Conservation (phyloP, 2,888 invertebrate species). For the Acronicta leporina region DNA sequence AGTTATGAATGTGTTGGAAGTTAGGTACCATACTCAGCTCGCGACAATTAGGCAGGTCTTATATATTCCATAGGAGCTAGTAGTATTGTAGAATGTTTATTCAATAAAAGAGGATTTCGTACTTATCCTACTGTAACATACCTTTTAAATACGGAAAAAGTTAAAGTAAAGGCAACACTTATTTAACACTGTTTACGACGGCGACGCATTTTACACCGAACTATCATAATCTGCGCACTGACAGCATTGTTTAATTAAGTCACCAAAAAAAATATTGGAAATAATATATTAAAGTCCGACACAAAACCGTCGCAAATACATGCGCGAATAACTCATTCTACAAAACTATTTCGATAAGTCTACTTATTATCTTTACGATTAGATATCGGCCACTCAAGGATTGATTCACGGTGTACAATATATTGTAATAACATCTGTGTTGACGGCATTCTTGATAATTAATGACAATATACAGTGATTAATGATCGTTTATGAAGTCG, state of each 20-base stretch:
- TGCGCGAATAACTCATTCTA: constrained; percentile 70
- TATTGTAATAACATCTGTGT: constrained; percentile 29
- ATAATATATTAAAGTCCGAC: constrained; percentile 10
- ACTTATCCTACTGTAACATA: constrained; percentile 26
- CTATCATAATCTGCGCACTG: constrained; percentile 19
- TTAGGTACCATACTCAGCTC: no score
- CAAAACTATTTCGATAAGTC: constrained; percentile 80
- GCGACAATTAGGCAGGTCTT: no score
- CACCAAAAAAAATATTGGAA: neutral
- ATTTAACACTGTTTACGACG: constrained; percentile 83
- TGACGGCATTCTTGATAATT: constrained; percentile 36
- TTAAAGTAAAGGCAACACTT: constrained; percentile 76
- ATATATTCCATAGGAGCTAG: no score
- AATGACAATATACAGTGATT: constrained; percentile 45
- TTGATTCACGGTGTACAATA: constrained; percentile 64
- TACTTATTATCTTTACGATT: constrained; percentile 81
- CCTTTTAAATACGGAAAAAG: constrained; percentile 11
- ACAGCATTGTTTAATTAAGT: constrained; percentile 13
- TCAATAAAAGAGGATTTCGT: neutral
- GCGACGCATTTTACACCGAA: constrained; percentile 75
- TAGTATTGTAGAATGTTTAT: no score
- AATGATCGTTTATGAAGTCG: constrained; percentile 22
- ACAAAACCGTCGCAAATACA: constrained; percentile 51
- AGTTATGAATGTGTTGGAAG: no score
- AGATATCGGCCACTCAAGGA: constrained; percentile 83